Evolutionary conservation across 2,888 invertebrate genomes (phyloP).

Genomic region (Torymus tubicola): DNA sequence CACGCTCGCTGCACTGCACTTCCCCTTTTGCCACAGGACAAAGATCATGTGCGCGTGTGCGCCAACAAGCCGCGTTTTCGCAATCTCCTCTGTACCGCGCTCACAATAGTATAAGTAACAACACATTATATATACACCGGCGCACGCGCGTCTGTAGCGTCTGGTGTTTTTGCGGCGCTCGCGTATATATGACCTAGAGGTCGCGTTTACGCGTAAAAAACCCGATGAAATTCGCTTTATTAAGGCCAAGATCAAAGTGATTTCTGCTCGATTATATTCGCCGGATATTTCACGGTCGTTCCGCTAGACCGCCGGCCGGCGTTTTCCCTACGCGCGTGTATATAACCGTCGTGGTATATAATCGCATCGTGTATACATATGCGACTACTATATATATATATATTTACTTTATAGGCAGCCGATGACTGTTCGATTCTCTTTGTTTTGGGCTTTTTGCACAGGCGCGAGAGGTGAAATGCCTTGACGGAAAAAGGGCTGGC

Average conservation of each 20-base stretch:
- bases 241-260: constrained; percentile 54
- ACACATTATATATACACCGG: no score
- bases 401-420: constrained; percentile 47
- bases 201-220: background rate
- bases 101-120: no score
- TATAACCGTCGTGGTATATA: no score
- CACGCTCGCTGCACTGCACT: no score
- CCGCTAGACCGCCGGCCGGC: constrained; percentile 26
- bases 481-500: no score
- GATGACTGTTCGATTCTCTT: constrained; percentile 10
- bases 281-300: constrained; percentile 51
- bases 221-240: constrained; percentile 30
- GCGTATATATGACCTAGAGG: constrained; percentile 5
- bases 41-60: no score
- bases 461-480: background rate
- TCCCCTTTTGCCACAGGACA: no score
- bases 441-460: background rate
- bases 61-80: no score
- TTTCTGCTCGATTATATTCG: constrained; percentile 31
- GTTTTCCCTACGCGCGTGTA: background rate
- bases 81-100: no score
- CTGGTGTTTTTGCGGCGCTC: no score
- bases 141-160: no score
- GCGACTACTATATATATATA: background rate
- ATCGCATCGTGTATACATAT: no score